Conservation (phyloP, 2,797 vertebrate genomes). For the Linurgus olivaceus region DNA sequence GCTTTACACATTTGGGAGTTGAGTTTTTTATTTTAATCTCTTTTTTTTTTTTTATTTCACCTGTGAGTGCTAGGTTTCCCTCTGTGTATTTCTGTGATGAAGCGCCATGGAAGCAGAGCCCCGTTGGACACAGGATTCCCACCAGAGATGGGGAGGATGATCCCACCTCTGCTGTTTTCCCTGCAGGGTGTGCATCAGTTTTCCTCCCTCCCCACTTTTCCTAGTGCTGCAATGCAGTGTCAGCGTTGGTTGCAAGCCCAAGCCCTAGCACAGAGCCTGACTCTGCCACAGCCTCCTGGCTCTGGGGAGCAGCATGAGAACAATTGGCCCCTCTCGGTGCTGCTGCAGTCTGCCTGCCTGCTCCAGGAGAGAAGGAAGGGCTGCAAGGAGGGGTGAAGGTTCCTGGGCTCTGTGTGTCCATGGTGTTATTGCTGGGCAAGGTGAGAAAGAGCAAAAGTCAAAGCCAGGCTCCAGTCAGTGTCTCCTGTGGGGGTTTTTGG, state of each 20-base stretch:
- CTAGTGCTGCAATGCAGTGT: slow-evolving; percentile 65
- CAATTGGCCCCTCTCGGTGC: neutral
- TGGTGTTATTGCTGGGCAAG: neutral
- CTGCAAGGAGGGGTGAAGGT: neutral
- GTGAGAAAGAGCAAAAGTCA: neutral
- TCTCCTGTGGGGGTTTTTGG: neutral
- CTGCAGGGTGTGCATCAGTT: neutral
- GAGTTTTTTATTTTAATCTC: neutral
- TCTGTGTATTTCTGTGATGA: neutral
- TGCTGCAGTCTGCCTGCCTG: slow-evolving; percentile 42
- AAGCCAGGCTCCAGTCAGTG: neutral
- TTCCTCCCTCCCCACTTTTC: slow-evolving; percentile 21
- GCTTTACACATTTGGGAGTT: neutral
- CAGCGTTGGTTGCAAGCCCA: slow-evolving; percentile 53
- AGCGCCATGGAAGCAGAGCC: neutral
- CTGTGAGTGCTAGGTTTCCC: accelerated
- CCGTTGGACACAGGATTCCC: neutral
- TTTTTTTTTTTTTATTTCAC: neutral
- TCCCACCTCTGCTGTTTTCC: neutral
- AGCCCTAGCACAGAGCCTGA: slow-evolving; percentile 35
- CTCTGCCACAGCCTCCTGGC: slow-evolving; percentile 43
- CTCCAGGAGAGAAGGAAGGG: neutral
- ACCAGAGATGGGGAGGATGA: neutral
- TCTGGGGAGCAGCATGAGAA: slow-evolving; percentile 29
- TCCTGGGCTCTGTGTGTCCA: accelerated